Evolutionary conservation across 2,113 vertebrate species (phyloP).

Genomic region (Leiothrix lutea): DNA sequence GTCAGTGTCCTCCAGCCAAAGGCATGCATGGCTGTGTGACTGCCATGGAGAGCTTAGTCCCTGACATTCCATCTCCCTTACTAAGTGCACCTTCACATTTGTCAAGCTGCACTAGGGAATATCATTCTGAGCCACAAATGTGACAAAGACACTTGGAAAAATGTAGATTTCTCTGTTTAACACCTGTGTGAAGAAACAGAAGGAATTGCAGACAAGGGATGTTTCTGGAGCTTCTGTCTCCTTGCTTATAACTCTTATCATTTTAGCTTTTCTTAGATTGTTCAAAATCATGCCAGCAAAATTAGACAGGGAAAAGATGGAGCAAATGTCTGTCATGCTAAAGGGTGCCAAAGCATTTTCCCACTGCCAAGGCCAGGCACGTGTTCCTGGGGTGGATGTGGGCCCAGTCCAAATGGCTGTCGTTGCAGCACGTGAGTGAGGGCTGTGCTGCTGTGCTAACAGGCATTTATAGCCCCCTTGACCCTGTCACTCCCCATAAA

Average conservation of each 20-base stretch:
- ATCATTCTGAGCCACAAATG: neutral
- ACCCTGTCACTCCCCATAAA: slow-evolving; percentile 37
- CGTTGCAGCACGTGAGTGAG: accelerated
- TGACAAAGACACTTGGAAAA: neutral
- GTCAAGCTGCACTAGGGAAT: neutral
- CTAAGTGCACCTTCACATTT: neutral
- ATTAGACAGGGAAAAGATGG: neutral
- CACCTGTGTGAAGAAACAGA: neutral
- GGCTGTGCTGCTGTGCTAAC: neutral
- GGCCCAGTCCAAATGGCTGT: neutral
- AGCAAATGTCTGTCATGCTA: neutral
- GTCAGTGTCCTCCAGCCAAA: neutral
- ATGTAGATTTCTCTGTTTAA: neutral
- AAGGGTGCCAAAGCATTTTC: neutral
- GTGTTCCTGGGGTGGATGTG: neutral
- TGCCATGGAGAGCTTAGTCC: neutral
- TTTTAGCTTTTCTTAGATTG: neutral
- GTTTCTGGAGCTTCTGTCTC: neutral
- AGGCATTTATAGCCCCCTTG: slow-evolving; percentile 36
- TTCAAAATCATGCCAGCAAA: neutral
- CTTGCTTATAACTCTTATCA: neutral
- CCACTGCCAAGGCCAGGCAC: neutral
- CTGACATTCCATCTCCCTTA: neutral
- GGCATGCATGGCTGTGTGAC: accelerated
- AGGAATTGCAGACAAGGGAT: neutral